phyloP scores from a whole-genome alignment of 2,888 invertebrate genomes.

The Micoletzkya japonica region DNA sequence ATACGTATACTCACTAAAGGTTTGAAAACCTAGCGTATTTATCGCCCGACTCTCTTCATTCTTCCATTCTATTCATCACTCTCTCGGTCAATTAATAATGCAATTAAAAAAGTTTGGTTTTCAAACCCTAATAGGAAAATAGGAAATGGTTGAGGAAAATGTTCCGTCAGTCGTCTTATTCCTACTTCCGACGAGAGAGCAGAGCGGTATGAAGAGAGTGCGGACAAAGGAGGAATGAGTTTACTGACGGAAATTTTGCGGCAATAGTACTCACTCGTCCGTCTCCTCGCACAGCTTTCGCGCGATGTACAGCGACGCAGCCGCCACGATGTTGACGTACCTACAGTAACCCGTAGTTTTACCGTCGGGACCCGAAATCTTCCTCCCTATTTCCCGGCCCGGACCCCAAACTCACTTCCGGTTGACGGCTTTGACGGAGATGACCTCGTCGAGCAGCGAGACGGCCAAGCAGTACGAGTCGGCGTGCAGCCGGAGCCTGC shows the following conservation, averaged over 20 bases:
- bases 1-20: no score
- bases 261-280: constrained; percentile 34
- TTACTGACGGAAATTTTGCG: background rate
- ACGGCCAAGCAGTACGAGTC: constrained; percentile 39
- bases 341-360: constrained; percentile 22
- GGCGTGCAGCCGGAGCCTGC: constrained; percentile 36
- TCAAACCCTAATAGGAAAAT: no score
- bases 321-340: constrained; percentile 46
- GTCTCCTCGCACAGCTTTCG: constrained; percentile 47
- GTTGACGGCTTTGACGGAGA: constrained; percentile 39
- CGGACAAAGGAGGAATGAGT: no score
- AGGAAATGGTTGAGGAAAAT: no score
- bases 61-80: no score
- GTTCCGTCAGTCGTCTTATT: no score
- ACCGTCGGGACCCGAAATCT: background rate
- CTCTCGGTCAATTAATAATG: no score
- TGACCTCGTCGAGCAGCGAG: constrained; percentile 43
- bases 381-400: background rate
- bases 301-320: constrained; percentile 43
- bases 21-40: no score
- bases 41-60: no score
- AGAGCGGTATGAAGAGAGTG: no score
- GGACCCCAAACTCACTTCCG: constrained; percentile 27
- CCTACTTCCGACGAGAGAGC: no score
- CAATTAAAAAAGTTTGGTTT: no score